These are phyloP conservation scores for Anolis apletophallus DNA, from an alignment of 2,797 vertebrate species.

Conservation along the genomic window DNA sequence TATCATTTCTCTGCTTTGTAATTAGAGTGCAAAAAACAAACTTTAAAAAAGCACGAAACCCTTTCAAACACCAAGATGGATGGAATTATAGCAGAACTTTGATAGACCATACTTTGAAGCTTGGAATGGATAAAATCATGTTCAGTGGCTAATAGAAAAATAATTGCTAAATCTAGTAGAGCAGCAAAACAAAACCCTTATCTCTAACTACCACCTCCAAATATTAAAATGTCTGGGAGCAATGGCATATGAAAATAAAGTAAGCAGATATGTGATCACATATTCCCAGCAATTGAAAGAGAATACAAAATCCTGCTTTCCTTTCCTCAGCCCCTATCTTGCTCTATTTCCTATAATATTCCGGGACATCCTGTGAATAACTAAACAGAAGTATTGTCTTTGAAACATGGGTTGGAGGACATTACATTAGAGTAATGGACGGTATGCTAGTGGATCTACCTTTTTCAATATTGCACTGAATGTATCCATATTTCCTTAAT, in stretches of 20 bases:
- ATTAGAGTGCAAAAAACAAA: constrained; percentile 25
- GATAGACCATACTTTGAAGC: neutral
- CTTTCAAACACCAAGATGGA: neutral
- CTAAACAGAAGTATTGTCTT: constrained; percentile 43
- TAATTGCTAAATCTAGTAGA: constrained; percentile 21
- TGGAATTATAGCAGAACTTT: constrained; percentile 4
- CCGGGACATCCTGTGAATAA: constrained; percentile 15
- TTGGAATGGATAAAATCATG: neutral
- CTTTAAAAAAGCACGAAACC: neutral
- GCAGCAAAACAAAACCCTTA: constrained; percentile 31
- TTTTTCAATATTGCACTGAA: too few species aligned
- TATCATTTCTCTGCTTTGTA: neutral
- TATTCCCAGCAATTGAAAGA: constrained; percentile 14
- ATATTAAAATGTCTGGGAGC: neutral
- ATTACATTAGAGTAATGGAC: neutral
- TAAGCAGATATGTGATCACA: constrained; percentile 4
- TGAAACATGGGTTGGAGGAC: neutral
- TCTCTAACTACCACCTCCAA: neutral
- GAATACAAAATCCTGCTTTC: constrained; percentile 4
- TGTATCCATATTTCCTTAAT: too few species aligned
- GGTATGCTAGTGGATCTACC: neutral
- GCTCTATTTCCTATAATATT: constrained; percentile 11
- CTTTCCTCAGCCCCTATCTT: constrained; percentile 17
- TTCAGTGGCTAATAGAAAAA: constrained; percentile 36
- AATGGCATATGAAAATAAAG: constrained; percentile 20